Base-by-base conservation (phyloP, 2,113 vertebrate species). In the Platysternon megacephalum region DNA sequence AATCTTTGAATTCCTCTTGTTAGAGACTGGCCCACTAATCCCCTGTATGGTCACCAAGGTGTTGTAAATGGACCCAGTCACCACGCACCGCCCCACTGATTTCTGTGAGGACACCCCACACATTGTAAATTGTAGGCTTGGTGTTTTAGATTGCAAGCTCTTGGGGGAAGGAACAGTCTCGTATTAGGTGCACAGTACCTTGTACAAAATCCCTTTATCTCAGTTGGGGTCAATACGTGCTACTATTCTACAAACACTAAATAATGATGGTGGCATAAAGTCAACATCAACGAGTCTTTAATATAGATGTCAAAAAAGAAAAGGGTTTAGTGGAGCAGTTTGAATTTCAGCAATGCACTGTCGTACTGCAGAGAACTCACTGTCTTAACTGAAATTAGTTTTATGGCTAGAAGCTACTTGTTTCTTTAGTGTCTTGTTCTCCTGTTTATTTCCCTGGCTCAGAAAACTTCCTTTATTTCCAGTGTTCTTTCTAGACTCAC, bases 371-470 rank as follows among this genome's bases (percentile, higher is more conserved):
- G 65, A 79, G 86, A 61, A 84, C 88, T 11, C 28, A 10, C 44
- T 74, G 19, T 6, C 74, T 72, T 22, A 84, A 89, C 29, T 79
- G 14, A 49, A 44, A 9, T 49, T 79, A 22, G 0, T 1, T 26
- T 29, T 72, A 61, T 26, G 1, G 32, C 46, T 39, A 2, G 11
- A 58, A 44, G 12, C 42, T 74, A 49, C 1, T 3, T 24, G 58
- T 89, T 91, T 55, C 61, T 89, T 55, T 80, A 42, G 61, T 53
- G 10, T 35, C 44, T 61, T 51, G 14, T 84, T 93, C 84, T 32
- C 19, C 35, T 65, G 35, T 49, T 92, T 82, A 55, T 87, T 24
- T 51, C 19, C 24, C 79, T 89, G 46, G 2, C 21, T 91, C 65
- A 44, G 48, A 84, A 93, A 85, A 61, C 2, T 12, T n/a, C 14